Percentiles rank a stretch among this genome's conserved stretches.
Evolutionary conservation across 2,113 vertebrate species (phyloP).

Genomic region (Blennius ocellaris): DNA sequence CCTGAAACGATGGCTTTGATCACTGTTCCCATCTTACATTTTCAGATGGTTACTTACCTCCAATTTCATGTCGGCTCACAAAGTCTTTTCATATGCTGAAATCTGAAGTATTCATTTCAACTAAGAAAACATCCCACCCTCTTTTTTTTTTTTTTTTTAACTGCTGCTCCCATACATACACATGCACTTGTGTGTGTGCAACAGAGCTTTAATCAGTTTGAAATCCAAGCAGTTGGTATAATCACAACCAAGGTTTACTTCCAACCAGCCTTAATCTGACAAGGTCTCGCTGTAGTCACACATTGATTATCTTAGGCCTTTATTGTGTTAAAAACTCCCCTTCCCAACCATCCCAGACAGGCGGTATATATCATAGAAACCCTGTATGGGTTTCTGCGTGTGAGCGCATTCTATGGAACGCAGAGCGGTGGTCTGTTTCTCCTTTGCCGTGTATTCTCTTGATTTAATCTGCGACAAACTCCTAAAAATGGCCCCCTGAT

Average conservation of each 20-base stretch:
- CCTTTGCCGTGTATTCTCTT: conserved; percentile 78
- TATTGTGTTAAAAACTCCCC: conserved; percentile 76
- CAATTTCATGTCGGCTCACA: conserved; percentile 57
- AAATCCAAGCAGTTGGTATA: conserved; percentile 65
- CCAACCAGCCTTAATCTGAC: conserved; percentile 76
- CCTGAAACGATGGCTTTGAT: conserved; percentile 41
- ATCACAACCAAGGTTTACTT: conserved; percentile 76
- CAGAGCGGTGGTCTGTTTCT: conserved; percentile 75
- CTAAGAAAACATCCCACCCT: conserved; percentile 33
- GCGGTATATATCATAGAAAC: conserved; percentile 67
- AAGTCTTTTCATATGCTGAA: conserved; percentile 56
- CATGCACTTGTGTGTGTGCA: conserved; percentile 2
- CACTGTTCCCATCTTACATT: conserved; percentile 35
- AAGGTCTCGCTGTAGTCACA: conserved; percentile 72
- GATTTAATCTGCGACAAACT: conserved; percentile 85
- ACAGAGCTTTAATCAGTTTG: conserved; percentile 68
- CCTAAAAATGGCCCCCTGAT: conserved; percentile 82
- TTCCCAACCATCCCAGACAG: conserved; percentile 66
- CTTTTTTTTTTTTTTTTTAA: background rate
- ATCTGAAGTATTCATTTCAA: conserved; percentile 60
- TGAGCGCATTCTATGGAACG: conserved; percentile 55
- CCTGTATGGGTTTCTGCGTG: conserved; percentile 56
- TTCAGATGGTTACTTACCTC: conserved; percentile 48
- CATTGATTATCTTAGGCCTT: conserved; percentile 76
- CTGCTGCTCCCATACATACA: conserved; percentile 13